These are phyloP conservation scores for Hemibagrus wyckioides DNA, from an alignment of 2,113 vertebrate genomes.

Conservation along the genomic window DNA sequence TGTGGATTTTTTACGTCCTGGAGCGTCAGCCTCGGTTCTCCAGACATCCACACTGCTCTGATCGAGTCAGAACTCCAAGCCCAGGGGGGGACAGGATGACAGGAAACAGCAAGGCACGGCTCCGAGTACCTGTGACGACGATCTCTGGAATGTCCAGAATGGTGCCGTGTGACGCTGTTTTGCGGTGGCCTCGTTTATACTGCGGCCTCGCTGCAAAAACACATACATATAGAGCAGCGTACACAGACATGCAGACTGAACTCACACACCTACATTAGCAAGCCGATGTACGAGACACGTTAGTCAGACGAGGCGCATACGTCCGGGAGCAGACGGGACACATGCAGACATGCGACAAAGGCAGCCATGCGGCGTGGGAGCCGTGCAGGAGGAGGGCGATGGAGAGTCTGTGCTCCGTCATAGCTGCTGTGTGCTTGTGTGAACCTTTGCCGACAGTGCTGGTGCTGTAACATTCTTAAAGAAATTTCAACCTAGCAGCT, in stretches of 20 bases:
- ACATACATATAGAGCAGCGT: constrained; percentile 84
- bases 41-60: constrained; percentile 37
- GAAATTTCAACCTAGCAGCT: neutral
- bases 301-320: constrained; percentile 12
- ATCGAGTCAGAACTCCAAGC: constrained; percentile 8
- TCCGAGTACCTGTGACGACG: constrained; percentile 97
- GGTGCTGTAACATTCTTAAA: neutral
- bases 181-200: constrained; percentile 99
- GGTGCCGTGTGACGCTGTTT: constrained; percentile 99
- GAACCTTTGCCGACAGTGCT: neutral
- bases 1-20: constrained; percentile 60
- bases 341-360: neutral
- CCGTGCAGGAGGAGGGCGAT: neutral
- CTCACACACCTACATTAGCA: constrained; percentile 62
- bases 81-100: constrained; percentile 48
- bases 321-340: neutral
- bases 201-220: constrained; percentile 92
- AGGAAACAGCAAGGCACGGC: constrained; percentile 58
- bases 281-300: constrained; percentile 8
- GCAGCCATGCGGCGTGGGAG: neutral
- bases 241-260: constrained; percentile 91
- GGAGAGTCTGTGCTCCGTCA: neutral
- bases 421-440: too few relatives aligned
- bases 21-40: constrained; percentile 81
- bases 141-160: constrained; percentile 99